phyloP scores from a whole-genome alignment of 2,888 invertebrate genomes.

The Galeruca laticollis region DNA sequence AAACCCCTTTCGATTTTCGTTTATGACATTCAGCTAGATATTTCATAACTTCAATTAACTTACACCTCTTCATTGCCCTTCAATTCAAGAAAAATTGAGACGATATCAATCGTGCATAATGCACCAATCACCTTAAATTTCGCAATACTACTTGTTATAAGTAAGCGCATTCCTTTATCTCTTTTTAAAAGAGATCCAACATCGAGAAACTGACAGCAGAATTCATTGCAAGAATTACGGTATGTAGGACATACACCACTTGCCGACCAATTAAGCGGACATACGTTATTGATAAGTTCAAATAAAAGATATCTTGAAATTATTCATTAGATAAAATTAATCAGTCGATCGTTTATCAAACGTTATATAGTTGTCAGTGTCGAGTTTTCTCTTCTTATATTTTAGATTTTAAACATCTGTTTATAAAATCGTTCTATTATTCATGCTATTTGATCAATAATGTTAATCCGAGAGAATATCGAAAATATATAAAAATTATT shows the following conservation, averaged over 20 bases:
- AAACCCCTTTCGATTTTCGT: neutral
- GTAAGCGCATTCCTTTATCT: neutral
- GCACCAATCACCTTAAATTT: neutral
- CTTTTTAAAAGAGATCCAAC: neutral
- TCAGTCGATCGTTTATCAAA: conserved; percentile 31
- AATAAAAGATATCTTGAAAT: conserved; percentile 30
- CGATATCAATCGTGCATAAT: neutral
- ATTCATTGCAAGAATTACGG: conserved; percentile 30
- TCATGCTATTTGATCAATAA: neutral
- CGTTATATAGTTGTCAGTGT: conserved; percentile 35
- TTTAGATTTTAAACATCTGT: conserved; percentile 5
- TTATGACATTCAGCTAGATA: neutral
- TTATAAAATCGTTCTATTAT: neutral
- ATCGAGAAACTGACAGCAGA: conserved; percentile 1
- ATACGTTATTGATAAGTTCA: conserved; percentile 38
- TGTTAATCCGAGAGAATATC: neutral
- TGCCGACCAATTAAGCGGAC: conserved; percentile 40
- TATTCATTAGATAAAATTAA: conserved; percentile 35
- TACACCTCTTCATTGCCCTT: conserved; percentile 5
- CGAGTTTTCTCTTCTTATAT: neutral
- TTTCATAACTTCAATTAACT: neutral
- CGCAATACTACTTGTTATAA: neutral
- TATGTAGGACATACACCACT: conserved; percentile 41
- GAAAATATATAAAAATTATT: neutral
- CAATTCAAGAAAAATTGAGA: neutral